These are phyloP conservation scores for Takifugu flavidus DNA, from an alignment of 2,113 vertebrate genomes.

Conservation along the genomic window DNA sequence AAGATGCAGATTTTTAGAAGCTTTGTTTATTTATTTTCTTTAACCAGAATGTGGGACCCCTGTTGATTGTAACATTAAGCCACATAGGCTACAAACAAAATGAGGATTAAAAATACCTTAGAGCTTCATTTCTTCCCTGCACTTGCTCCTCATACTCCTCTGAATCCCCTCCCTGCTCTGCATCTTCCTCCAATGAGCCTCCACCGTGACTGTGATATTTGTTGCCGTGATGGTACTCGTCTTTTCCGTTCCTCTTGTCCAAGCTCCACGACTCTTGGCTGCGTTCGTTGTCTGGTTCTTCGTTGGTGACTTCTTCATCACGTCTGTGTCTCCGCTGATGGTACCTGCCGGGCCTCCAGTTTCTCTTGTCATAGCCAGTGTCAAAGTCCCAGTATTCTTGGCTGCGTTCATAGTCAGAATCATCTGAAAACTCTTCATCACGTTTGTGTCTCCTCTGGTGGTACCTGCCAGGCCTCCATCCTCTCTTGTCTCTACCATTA, in stretches of 20 bases:
- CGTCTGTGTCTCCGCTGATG: conserved; percentile 46
- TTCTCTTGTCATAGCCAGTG: conserved; percentile 29
- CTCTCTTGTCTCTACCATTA: conserved; percentile 21
- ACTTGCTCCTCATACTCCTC: conserved; percentile 36
- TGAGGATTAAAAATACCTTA: conserved; percentile 45
- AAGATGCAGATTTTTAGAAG: too few relatives aligned
- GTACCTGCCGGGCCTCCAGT: conserved; percentile 29
- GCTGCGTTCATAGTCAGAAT: conserved; percentile 45
- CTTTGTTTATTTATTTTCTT: too few relatives aligned
- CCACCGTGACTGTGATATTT: conserved; percentile 46
- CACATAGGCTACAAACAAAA: not conserved
- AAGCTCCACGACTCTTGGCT: conserved; percentile 57
- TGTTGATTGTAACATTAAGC: too few relatives aligned
- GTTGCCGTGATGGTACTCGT: not conserved
- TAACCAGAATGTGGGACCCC: too few relatives aligned
- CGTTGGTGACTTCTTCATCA: conserved; percentile 32
- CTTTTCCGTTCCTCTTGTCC: conserved; percentile 23
- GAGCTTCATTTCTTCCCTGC: conserved; percentile 45
- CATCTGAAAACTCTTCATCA: conserved; percentile 46
- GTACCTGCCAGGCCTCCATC: conserved; percentile 25
- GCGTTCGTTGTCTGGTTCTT: conserved; percentile 36
- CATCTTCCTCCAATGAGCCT: conserved; percentile 43
- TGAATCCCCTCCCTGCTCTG: conserved; percentile 35
- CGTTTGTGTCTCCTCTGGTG: conserved; percentile 45
- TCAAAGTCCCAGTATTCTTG: conserved; percentile 59